Evolutionary conservation across 2,797 vertebrate species (phyloP).

Genomic region (Anniella stebbinsi): DNA sequence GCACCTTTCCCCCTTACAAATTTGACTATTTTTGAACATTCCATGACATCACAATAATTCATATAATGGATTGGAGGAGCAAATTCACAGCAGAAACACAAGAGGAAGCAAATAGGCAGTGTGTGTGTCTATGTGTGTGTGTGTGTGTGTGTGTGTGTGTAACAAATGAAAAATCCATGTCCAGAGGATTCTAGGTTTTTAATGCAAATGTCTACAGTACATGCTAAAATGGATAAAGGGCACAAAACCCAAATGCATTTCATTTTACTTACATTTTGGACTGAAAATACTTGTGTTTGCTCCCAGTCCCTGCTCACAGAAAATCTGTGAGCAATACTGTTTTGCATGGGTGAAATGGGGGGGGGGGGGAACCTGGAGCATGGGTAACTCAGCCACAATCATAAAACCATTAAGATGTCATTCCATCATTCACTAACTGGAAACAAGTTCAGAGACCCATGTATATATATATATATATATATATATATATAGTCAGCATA

Average conservation of each 20-base stretch:
- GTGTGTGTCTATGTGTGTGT: background rate
- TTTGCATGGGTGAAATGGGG: conserved; percentile 54
- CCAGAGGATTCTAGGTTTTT: conserved; percentile 37
- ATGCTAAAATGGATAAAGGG: conserved; percentile 34
- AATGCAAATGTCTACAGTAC: conserved; percentile 29
- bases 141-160: background rate
- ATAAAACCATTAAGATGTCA: conserved; percentile 71
- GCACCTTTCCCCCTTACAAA: background rate
- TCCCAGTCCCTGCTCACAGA: conserved; percentile 32
- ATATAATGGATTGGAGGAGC: background rate
- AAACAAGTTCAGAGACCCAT: conserved; percentile 67
- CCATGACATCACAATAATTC: background rate
- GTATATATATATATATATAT: conserved; percentile 47
- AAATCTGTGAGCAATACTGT: conserved; percentile 27
- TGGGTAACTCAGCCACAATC: conserved; percentile 68
- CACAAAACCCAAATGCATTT: background rate
- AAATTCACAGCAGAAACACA: background rate
- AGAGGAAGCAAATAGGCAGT: background rate
- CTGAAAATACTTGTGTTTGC: conserved; percentile 5
- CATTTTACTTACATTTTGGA: conserved; percentile 4
- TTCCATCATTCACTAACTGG: conserved; percentile 57
- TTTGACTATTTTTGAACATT: background rate
- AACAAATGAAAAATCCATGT: background rate
- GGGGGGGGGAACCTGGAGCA: conserved; percentile 65
- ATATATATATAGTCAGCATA: conserved; percentile 67